Percentiles rank a stretch among this genome's conserved stretches.
phyloP scores from a whole-genome alignment of 2,797 vertebrate genomes.

The Numenius phaeopus region DNA sequence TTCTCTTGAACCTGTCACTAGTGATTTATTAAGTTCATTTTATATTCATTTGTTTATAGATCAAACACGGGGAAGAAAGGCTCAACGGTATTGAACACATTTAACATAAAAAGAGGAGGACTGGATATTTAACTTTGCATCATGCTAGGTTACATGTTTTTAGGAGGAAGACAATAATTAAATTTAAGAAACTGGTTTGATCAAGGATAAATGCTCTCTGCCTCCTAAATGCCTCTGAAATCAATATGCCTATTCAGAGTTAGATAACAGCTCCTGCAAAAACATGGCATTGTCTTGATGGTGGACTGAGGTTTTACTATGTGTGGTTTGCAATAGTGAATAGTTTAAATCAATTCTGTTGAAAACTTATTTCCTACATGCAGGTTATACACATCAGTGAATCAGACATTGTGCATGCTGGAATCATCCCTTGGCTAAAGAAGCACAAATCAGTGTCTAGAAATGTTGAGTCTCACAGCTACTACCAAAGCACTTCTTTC shows the following conservation, averaged over 20 bases:
- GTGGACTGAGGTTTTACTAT: background rate
- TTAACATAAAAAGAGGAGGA: slow-evolving; percentile 42
- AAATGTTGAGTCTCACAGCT: background rate
- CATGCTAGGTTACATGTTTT: slow-evolving; percentile 30
- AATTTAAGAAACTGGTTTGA: slow-evolving; percentile 64
- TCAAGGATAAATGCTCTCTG: slow-evolving; percentile 49
- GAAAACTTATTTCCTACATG: background rate
- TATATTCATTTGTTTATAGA: slow-evolving; percentile 81
- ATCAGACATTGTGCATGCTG: background rate
- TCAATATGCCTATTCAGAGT: slow-evolving; percentile 66
- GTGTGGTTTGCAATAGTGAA: background rate
- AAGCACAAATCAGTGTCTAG: background rate
- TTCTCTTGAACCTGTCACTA: slow-evolving; percentile 72
- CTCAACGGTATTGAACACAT: slow-evolving; percentile 60
- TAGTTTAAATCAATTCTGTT: background rate
- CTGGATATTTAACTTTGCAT: slow-evolving; percentile 43
- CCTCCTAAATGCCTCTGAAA: slow-evolving; percentile 65
- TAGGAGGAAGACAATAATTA: slow-evolving; percentile 72
- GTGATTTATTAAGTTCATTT: slow-evolving; percentile 81
- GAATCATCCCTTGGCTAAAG: background rate
- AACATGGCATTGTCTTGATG: background rate
- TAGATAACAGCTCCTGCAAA: background rate
- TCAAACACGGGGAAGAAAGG: slow-evolving; percentile 68
- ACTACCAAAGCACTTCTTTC: background rate
- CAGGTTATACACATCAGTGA: background rate